Evolutionary conservation across 1,140 invertebrate species (phyloP).

Genomic region (Trypoxylus dichotomus): DNA sequence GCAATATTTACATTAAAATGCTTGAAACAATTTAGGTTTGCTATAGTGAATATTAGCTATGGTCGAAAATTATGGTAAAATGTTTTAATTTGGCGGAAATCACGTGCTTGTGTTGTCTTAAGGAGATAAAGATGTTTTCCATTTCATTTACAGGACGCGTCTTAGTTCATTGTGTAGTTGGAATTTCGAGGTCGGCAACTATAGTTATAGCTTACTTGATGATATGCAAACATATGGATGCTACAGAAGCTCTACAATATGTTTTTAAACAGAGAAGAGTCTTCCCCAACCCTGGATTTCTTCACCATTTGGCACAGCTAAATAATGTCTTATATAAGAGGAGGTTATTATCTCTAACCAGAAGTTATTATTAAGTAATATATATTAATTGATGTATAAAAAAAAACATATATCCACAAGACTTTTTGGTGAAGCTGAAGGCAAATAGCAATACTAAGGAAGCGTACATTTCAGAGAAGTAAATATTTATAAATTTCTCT

Average conservation of each 20-base stretch:
- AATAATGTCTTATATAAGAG: conserved; percentile 32
- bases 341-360: conserved; percentile 17
- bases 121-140: background rate
- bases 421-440: no score
- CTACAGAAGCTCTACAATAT: conserved; percentile 69
- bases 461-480: no score
- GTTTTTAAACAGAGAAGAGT: conserved; percentile 71
- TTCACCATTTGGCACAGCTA: conserved; percentile 68
- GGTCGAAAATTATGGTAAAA: no score
- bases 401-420: no score
- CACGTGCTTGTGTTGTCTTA: no score
- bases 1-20: no score
- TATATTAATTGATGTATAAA: no score
- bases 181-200: conserved; percentile 79
- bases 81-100: no score
- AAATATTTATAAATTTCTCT: no score
- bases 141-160: conserved; percentile 65
- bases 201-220: conserved; percentile 81
- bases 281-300: conserved; percentile 78
- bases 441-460: no score
- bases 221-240: conserved; percentile 77
- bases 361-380: conserved; percentile 24
- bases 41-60: no score
- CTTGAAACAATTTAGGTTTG: no score
- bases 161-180: conserved; percentile 79